Evolutionary conservation across 2,113 vertebrate genomes (phyloP), one percentile per base, ranked within the genome.

Genomic region (Rhinolophus sinicus): DNA sequence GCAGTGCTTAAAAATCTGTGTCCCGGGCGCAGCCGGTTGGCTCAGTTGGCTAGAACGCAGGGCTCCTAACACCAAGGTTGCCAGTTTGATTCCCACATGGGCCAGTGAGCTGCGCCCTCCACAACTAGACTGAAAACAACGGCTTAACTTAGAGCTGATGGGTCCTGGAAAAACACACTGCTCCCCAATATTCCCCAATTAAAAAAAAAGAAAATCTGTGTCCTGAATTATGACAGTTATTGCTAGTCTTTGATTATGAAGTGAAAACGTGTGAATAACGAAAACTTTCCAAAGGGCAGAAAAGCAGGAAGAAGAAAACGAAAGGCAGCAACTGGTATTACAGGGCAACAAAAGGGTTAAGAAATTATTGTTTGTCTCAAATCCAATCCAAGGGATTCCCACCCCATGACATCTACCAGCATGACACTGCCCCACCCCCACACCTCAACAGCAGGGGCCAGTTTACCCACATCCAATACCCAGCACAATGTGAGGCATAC

Each of bases 401-500:
- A 60, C 2, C 7, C 0, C 33, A 40, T 9, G 50, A n/a, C 8
- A 65, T 21, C 10, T 21, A 40, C 13, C 33, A 54, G 50, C 3
- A 10, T 14, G 4, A 26, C 0, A 1, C 47, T 44, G 21, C 26
- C 60, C n/a, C 14, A 73, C 1, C n/a, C 67, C 24, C 24, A 24
- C 22, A 33, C n/a, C n/a, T 56, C 21, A 4, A 76, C 8, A 50
- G 72, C 73, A 83, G 16, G 5, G 12, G 19, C 73, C 73, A 47
- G 35, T 78, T 58, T 10, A 38, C 30, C 47, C 6, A n/a, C 22
- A 72, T 81, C 62, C 28, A 35, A 81, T 35, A 90, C 19, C 54
- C 88, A 70, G 50, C 28, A 70, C 50, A 9, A 56, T 5, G 56
- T 50, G 58, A 94, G n/a, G 95, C 88, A 96, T 86, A 93, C 65